These are phyloP conservation scores for Acrobasis suavella DNA, from an alignment of 2,888 invertebrate species.

Conservation along the genomic window DNA sequence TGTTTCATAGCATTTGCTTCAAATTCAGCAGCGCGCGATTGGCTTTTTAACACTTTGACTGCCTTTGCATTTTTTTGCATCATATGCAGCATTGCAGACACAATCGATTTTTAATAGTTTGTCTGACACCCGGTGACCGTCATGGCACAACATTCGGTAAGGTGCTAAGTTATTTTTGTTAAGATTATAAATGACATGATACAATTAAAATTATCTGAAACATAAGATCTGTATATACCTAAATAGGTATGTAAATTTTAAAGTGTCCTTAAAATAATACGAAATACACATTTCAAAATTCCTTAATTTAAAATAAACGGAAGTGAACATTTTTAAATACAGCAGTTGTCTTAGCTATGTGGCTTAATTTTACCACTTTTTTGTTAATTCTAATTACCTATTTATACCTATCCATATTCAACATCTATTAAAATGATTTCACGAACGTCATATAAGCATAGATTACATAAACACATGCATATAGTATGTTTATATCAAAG, in stretches of 20 bases:
- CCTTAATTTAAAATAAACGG: not conserved
- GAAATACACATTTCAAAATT: slow-evolving; percentile 4
- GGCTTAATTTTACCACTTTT: not conserved
- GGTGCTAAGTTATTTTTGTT: too few relatives aligned
- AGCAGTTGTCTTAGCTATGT: not conserved
- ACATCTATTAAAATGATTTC: slow-evolving; percentile 55
- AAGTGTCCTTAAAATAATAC: not conserved
- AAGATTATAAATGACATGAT: too few relatives aligned
- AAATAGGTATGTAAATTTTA: not conserved
- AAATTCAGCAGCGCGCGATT: not conserved
- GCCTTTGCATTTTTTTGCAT: too few relatives aligned
- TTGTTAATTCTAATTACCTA: slow-evolving; percentile 34
- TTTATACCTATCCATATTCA: slow-evolving; percentile 53
- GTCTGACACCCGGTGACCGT: too few relatives aligned
- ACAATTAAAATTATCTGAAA: not conserved
- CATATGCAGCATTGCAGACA: too few relatives aligned
- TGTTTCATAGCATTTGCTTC: not conserved
- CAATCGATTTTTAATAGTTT: too few relatives aligned
- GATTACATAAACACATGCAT: slow-evolving; percentile 46
- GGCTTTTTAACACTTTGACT: not conserved
- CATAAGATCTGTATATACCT: not conserved
- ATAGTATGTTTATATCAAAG: slow-evolving; percentile 54
- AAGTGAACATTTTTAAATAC: not conserved
- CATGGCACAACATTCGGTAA: not conserved
- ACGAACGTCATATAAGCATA: slow-evolving; percentile 49